A percentile compares a stretch with the other conserved stretches of the same genome.
Evolutionary conservation across 2,113 vertebrate genomes (phyloP).

Genomic region (Hydrochoerus hydrochaeris): DNA sequence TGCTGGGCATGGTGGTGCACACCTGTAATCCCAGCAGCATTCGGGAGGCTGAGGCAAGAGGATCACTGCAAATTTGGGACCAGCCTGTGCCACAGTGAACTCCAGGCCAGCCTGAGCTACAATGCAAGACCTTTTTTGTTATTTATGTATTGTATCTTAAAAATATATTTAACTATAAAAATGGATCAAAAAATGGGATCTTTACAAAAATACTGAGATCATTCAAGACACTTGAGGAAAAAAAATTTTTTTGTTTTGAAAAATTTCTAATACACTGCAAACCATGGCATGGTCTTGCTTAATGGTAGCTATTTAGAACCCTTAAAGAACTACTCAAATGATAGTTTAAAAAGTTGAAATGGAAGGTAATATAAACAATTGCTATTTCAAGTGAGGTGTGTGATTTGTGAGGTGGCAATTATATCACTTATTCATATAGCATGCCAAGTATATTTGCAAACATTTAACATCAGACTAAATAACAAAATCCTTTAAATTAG

Average conservation of each 20-base stretch:
- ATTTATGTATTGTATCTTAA: no score
- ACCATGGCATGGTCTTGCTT: background rate
- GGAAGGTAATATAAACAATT: background rate
- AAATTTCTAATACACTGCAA: background rate
- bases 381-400: background rate
- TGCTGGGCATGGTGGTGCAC: background rate
- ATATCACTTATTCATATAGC: background rate
- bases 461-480: conserved; percentile 26
- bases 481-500: background rate
- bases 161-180: conserved; percentile 14
- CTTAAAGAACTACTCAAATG: conserved; percentile 1
- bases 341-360: conserved; percentile 28
- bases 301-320: background rate
- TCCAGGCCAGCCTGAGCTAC: background rate
- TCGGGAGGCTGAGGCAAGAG: background rate
- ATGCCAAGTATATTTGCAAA: background rate
- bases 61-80: background rate
- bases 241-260: background rate
- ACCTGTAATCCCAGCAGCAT: background rate
- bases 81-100: background rate
- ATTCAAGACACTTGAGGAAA: background rate
- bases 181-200: background rate
- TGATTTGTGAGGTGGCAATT: background rate
- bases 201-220: background rate
- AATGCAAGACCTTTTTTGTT: background rate